Evolutionary conservation across 2,113 vertebrate species (phyloP).

Genomic region (Eptesicus fuscus): DNA sequence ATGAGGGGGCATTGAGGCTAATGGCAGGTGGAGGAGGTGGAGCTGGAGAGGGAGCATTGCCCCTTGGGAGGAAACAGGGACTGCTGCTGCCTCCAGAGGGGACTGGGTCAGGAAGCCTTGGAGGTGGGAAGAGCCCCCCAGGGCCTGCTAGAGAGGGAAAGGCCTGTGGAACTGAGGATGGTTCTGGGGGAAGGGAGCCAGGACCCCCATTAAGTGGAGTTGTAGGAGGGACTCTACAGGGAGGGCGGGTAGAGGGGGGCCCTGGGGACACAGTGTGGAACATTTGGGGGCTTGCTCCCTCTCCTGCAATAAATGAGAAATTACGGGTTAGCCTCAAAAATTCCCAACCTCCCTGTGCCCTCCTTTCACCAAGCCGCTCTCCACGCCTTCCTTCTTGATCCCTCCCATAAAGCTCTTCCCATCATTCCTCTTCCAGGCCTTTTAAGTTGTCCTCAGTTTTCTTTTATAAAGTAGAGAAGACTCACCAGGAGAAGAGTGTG

Average conservation of each 20-base stretch:
- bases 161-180: slow-evolving; percentile 67
- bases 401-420: neutral
- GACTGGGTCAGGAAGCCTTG: slow-evolving; percentile 65
- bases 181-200: slow-evolving; percentile 76
- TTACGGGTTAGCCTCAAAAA: slow-evolving; percentile 29
- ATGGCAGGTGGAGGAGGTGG: slow-evolving; percentile 75
- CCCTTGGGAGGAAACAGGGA: slow-evolving; percentile 62
- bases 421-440: neutral
- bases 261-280: slow-evolving; percentile 78
- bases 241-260: slow-evolving; percentile 55
- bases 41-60: slow-evolving; percentile 74
- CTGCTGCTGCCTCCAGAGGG: slow-evolving; percentile 63
- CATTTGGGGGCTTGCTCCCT: slow-evolving; percentile 73
- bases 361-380: neutral
- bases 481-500: slow-evolving; percentile 76
- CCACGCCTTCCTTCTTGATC: neutral
- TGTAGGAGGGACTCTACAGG: slow-evolving; percentile 63
- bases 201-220: slow-evolving; percentile 77
- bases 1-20: slow-evolving; percentile 74
- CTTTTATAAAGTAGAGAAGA: neutral
- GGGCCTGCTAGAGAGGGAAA: slow-evolving; percentile 68
- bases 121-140: slow-evolving; percentile 66
- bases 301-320: slow-evolving; percentile 75
- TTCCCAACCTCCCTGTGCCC: neutral
- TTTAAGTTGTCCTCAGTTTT: neutral